Percentiles rank a stretch among this genome's conserved stretches.
Conservation (phyloP, 1,140 invertebrate species). For the Ceratosolen solmsi region DNA sequence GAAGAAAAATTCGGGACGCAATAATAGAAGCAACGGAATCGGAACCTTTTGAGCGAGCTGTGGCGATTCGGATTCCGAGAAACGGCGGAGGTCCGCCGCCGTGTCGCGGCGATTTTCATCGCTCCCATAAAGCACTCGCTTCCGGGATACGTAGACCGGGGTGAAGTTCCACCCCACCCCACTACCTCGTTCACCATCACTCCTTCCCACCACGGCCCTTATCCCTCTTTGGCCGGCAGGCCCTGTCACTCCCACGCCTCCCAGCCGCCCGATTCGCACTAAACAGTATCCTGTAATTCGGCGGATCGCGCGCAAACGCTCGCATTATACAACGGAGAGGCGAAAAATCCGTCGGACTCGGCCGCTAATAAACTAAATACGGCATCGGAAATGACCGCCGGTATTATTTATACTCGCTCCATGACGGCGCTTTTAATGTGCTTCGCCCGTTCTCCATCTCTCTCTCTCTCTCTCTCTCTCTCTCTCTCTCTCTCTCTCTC, state of each 20-base stretch:
- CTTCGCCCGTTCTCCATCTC: background rate
- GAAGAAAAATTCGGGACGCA: background rate
- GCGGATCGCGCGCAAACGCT: slow-evolving; percentile 42
- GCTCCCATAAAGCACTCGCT: slow-evolving; percentile 59
- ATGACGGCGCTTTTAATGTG: slow-evolving; percentile 66
- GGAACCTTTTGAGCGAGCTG: background rate
- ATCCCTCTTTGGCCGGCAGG: background rate
- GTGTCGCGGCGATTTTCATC: slow-evolving; percentile 57
- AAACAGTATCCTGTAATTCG: slow-evolving; percentile 66
- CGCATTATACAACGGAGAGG: slow-evolving; percentile 39
- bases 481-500: slow-evolving; percentile 12
- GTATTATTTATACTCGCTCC: slow-evolving; percentile 68
- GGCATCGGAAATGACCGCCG: slow-evolving; percentile 68
- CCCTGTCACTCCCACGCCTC: background rate
- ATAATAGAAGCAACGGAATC: slow-evolving; percentile 48
- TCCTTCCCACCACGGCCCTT: background rate
- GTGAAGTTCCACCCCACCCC: background rate
- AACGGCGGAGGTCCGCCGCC: background rate
- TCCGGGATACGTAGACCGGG: slow-evolving; percentile 47
- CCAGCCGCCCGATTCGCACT: slow-evolving; percentile 58
- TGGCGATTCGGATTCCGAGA: slow-evolving; percentile 41
- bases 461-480: slow-evolving; percentile 21
- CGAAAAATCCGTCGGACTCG: slow-evolving; percentile 61
- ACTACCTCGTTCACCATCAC: background rate
- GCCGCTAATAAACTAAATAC: slow-evolving; percentile 70